Conservation (phyloP, 2,797 vertebrate species). For the Leptodactylus fallax region DNA sequence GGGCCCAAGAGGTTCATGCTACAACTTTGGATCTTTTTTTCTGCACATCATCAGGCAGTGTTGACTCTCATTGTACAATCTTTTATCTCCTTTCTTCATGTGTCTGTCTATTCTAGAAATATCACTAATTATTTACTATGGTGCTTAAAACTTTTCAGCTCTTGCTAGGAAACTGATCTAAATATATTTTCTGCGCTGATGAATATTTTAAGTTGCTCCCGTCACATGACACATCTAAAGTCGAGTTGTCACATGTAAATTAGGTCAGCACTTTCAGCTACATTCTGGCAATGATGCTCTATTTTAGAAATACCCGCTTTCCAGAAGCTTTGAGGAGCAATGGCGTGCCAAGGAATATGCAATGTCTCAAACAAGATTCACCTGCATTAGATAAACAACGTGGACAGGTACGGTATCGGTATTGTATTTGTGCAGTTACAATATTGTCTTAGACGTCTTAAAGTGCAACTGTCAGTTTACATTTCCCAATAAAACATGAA, state of each 20-base stretch:
- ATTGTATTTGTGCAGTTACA: background rate
- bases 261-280: slow-evolving; percentile 41
- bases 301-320: slow-evolving; percentile 26
- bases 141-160: slow-evolving; percentile 15
- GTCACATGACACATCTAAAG: slow-evolving; percentile 37
- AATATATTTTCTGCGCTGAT: slow-evolving; percentile 29
- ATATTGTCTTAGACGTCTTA: background rate
- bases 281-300: background rate
- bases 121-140: slow-evolving; percentile 44
- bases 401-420: background rate
- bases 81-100: slow-evolving; percentile 6
- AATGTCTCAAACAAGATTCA: background rate
- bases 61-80: background rate
- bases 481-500: background rate
- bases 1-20: background rate
- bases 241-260: slow-evolving; percentile 39
- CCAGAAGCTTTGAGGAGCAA: background rate
- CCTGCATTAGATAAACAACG: background rate
- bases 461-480: background rate
- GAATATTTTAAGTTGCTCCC: slow-evolving; percentile 17
- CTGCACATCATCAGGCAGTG: background rate
- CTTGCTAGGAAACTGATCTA: slow-evolving; percentile 40
- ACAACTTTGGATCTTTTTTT: background rate
- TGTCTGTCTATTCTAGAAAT: slow-evolving; percentile 11
- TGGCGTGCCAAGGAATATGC: background rate